phyloP scores from a whole-genome alignment of 2,888 invertebrate species.

The Merodon equestris region DNA sequence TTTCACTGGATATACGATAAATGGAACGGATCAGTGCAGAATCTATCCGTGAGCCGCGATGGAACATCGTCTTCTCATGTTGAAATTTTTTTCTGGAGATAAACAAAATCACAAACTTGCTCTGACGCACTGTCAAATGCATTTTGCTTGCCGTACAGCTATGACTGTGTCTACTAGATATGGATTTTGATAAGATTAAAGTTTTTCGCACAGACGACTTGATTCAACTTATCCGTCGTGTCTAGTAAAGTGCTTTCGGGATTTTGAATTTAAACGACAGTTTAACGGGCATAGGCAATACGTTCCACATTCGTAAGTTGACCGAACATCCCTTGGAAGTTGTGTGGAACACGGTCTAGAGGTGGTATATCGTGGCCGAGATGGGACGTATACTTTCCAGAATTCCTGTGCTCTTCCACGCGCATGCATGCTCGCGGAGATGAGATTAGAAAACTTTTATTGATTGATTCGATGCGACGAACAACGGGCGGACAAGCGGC shows the following conservation, averaged over 20 bases:
- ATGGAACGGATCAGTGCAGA: too few species aligned
- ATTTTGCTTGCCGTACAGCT: background rate
- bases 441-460: constrained; percentile 62
- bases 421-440: constrained; percentile 56
- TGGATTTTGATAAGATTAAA: background rate
- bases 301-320: background rate
- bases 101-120: background rate
- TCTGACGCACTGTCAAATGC: constrained; percentile 2
- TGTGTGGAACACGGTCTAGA: background rate
- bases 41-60: background rate
- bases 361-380: too few species aligned
- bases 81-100: background rate
- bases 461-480: constrained; percentile 70
- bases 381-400: constrained; percentile 20
- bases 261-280: constrained; percentile 2
- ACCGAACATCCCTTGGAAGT: background rate
- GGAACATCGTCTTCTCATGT: background rate
- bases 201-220: background rate
- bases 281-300: constrained; percentile 5
- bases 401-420: constrained; percentile 33
- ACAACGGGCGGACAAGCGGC: constrained; percentile 62
- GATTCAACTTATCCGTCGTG: too few species aligned
- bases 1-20: too few species aligned
- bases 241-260: too few species aligned
- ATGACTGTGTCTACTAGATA: background rate